Evolutionary conservation across 2,797 vertebrate genomes (phyloP).

Genomic region (Galagoides demidoff): DNA sequence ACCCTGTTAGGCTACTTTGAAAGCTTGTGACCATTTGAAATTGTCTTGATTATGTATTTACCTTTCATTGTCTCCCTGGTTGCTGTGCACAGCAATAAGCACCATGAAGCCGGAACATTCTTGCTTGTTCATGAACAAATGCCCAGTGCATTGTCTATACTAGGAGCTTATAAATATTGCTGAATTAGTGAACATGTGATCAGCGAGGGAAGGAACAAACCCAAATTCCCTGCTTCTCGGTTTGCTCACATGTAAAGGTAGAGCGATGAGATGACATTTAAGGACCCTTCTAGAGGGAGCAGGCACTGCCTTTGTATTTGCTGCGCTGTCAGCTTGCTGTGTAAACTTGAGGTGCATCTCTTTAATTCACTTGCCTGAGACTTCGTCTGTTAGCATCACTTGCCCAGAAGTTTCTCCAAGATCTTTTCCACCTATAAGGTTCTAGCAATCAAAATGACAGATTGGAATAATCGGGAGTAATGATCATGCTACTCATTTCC

Average conservation of each 20-base stretch:
- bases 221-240: accelerated
- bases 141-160: accelerated
- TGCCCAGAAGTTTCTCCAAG: background rate
- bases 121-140: background rate
- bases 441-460: background rate
- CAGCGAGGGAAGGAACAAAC: background rate
- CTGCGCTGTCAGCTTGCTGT: accelerated
- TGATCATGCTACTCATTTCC: background rate
- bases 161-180: background rate
- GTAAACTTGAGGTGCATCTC: background rate
- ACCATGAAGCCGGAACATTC: background rate
- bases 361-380: background rate
- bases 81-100: background rate
- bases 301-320: accelerated
- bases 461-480: background rate
- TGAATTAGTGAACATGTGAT: accelerated
- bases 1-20: background rate
- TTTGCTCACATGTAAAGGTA: background rate
- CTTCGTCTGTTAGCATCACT: background rate
- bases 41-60: background rate
- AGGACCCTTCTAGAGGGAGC: background rate
- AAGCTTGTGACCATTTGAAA: background rate
- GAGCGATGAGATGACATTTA: background rate
- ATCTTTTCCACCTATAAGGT: background rate
- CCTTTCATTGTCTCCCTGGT: too few species aligned